A percentile compares a stretch with the other conserved stretches of the same genome.
These are phyloP conservation scores for Phenganax stokvisi DNA, from an alignment of 92 coral and sea anemone genomes.

Conservation along the genomic window DNA sequence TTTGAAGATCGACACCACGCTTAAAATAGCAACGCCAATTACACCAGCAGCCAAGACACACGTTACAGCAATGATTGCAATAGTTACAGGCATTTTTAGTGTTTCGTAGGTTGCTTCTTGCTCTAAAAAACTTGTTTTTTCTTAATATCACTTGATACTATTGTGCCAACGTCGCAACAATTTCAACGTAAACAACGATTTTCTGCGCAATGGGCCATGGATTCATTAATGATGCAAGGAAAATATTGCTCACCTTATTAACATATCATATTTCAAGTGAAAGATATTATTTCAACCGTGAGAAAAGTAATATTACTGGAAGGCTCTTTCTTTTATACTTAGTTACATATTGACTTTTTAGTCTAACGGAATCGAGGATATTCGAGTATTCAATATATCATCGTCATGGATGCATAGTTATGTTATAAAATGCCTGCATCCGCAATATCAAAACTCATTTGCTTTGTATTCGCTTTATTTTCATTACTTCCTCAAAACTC, in stretches of 20 bases:
- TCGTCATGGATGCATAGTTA: too few species aligned
- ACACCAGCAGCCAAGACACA: constrained; percentile 19
- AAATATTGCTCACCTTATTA: neutral
- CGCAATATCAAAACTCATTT: too few species aligned
- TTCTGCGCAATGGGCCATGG: constrained; percentile 2
- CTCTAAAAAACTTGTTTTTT: neutral
- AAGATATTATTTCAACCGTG: neutral
- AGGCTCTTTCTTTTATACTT: too few species aligned
- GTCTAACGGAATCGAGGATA: too few species aligned
- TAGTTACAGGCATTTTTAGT: constrained; percentile 16
- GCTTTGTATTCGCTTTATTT: too few species aligned
- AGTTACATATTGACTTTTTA: too few species aligned
- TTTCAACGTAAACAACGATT: neutral
- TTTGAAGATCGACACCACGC: constrained; percentile 10
- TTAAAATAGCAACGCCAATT: neutral
- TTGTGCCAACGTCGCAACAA: constrained; percentile 2
- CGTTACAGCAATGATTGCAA: constrained; percentile 11
- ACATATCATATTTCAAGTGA: neutral
- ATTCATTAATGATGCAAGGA: neutral
- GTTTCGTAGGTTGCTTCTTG: neutral
- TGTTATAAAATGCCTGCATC: too few species aligned
- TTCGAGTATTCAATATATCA: too few species aligned
- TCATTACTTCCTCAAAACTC: too few species aligned
- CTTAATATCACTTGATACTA: neutral
- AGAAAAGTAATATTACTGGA: too few species aligned